Evolutionary conservation across 2,888 invertebrate genomes (phyloP).

Genomic region (Atrina japonica): DNA sequence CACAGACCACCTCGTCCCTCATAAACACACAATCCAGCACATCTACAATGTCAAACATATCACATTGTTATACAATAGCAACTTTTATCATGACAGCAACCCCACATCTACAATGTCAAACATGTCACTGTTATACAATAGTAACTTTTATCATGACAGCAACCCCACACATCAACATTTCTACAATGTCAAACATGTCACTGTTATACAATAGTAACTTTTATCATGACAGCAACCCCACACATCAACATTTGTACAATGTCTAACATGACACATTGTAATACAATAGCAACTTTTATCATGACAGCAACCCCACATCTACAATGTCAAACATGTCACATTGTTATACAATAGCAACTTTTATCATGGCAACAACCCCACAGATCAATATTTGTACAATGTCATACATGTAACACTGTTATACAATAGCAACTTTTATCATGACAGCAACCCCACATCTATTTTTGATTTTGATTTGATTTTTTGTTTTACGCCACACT

Average conservation of each 20-base stretch:
- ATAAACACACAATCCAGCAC: slow-evolving; percentile 89
- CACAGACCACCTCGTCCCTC: slow-evolving; percentile 88
- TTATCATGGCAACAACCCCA: too few relatives aligned
- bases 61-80: not conserved
- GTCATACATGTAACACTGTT: too few relatives aligned
- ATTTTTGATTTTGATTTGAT: too few relatives aligned
- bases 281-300: not conserved
- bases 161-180: too few relatives aligned
- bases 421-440: too few relatives aligned
- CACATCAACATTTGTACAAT: slow-evolving; percentile 86
- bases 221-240: too few relatives aligned
- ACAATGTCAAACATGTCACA: not conserved
- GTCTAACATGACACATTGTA: not conserved
- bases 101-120: not conserved
- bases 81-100: not conserved
- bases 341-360: not conserved
- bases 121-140: not conserved
- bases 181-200: not conserved
- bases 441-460: too few relatives aligned
- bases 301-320: not conserved
- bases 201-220: too few relatives aligned
- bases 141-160: not conserved
- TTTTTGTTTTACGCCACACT: too few relatives aligned
- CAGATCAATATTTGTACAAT: not conserved
- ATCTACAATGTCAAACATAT: slow-evolving; percentile 79